phyloP scores from a whole-genome alignment of 2,888 invertebrate species.

The Drosophila multiciliata region DNA sequence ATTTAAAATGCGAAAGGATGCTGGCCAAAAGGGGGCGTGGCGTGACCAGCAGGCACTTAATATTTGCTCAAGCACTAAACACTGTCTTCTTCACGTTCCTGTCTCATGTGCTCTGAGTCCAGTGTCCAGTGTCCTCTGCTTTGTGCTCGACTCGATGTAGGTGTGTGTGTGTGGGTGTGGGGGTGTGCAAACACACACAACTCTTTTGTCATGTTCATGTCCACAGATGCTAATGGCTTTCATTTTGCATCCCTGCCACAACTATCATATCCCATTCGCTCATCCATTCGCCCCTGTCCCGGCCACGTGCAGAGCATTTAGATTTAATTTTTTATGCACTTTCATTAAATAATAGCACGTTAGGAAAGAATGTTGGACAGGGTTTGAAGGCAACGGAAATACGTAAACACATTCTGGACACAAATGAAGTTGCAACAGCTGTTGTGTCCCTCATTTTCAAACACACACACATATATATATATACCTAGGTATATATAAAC shows the following conservation, averaged over 20 bases:
- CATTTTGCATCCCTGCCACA: constrained; percentile 21
- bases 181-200: background rate
- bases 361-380: constrained; percentile 29
- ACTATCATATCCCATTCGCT: background rate
- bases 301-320: constrained; percentile 50
- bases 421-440: constrained; percentile 47
- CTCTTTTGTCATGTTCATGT: constrained; percentile 34
- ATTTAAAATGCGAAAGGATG: constrained; percentile 54
- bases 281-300: background rate
- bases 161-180: constrained; percentile 10
- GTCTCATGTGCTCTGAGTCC: constrained; percentile 8
- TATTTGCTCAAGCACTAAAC: constrained; percentile 52
- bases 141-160: constrained; percentile 1
- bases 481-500: no score
- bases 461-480: background rate
- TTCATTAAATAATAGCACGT: constrained; percentile 61
- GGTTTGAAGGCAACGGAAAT: background rate
- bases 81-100: constrained; percentile 29
- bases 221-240: constrained; percentile 51
- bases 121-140: background rate
- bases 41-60: constrained; percentile 50
- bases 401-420: constrained; percentile 6
- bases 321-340: constrained; percentile 67
- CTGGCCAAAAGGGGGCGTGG: constrained; percentile 2
- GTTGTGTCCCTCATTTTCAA: constrained; percentile 3